phyloP scores from a whole-genome alignment of 1,140 invertebrate genomes.

The Diplogasteroides magnus region DNA sequence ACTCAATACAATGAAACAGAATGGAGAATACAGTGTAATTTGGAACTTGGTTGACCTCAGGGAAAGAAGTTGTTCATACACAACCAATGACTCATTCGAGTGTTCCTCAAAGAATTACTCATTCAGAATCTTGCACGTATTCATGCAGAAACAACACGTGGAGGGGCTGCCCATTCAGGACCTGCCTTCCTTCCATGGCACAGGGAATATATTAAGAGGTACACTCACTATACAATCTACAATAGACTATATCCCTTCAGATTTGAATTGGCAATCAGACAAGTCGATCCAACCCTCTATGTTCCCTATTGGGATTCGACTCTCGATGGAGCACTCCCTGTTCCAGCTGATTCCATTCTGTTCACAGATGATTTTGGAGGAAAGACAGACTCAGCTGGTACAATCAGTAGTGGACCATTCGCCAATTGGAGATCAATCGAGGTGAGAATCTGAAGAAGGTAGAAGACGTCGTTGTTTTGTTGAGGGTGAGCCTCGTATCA shows the following conservation, averaged over 20 bases:
- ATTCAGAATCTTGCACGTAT: constrained; percentile 31
- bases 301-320: constrained; percentile 56
- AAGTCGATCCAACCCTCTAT: constrained; percentile 38
- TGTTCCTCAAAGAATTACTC: too few relatives aligned
- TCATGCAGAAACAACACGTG: constrained; percentile 23
- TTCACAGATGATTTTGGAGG: constrained; percentile 47
- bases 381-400: constrained; percentile 20
- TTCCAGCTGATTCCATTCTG: constrained; percentile 44
- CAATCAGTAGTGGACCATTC: constrained; percentile 31
- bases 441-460: neutral
- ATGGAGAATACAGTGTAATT: neutral
- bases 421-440: constrained; percentile 31
- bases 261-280: constrained; percentile 40
- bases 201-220: constrained; percentile 34
- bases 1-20: constrained; percentile 48
- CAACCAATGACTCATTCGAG: neutral
- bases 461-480: constrained; percentile 5
- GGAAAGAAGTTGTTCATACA: too few relatives aligned
- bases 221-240: constrained; percentile 40
- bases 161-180: constrained; percentile 35
- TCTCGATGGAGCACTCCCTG: constrained; percentile 47
- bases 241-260: constrained; percentile 25
- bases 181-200: constrained; percentile 39
- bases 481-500: constrained; percentile 26
- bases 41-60: neutral